Conservation (phyloP, 2,797 vertebrate species). For the Notoglanidium macrostoma region DNA sequence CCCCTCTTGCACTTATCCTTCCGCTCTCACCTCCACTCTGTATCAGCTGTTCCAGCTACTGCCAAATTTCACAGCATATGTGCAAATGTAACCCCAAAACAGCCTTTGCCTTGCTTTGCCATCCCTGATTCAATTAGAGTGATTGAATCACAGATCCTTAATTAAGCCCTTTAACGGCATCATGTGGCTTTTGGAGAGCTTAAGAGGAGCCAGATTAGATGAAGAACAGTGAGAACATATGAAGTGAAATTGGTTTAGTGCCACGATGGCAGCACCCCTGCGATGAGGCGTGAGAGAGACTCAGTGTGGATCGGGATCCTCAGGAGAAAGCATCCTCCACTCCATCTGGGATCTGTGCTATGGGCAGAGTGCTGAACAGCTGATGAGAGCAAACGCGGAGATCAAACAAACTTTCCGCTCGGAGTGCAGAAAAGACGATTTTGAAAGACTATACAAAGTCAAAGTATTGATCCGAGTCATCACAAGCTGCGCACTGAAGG, state of each 20-base stretch:
- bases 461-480: conserved; percentile 33
- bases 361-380: conserved; percentile 19
- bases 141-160: conserved; percentile 82
- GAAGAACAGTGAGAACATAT: conserved; percentile 75
- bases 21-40: neutral
- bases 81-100: conserved; percentile 52
- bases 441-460: conserved; percentile 47
- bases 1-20: neutral
- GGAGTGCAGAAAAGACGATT: conserved; percentile 20
- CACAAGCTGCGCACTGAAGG: neutral
- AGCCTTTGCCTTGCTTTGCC: conserved; percentile 51
- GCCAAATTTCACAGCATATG: conserved; percentile 14
- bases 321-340: conserved; percentile 41
- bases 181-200: conserved; percentile 73
- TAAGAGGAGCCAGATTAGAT: conserved; percentile 75
- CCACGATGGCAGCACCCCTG: conserved; percentile 69
- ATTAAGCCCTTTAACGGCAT: conserved; percentile 78
- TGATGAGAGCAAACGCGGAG: conserved; percentile 38
- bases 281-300: conserved; percentile 47
- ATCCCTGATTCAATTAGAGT: conserved; percentile 57
- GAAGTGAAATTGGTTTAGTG: conserved; percentile 78
- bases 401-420: conserved; percentile 36
- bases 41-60: neutral
- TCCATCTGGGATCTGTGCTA: conserved; percentile 45
- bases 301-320: conserved; percentile 49